phyloP scores from a whole-genome alignment of 2,113 vertebrate species.

The Pedetes capensis region DNA sequence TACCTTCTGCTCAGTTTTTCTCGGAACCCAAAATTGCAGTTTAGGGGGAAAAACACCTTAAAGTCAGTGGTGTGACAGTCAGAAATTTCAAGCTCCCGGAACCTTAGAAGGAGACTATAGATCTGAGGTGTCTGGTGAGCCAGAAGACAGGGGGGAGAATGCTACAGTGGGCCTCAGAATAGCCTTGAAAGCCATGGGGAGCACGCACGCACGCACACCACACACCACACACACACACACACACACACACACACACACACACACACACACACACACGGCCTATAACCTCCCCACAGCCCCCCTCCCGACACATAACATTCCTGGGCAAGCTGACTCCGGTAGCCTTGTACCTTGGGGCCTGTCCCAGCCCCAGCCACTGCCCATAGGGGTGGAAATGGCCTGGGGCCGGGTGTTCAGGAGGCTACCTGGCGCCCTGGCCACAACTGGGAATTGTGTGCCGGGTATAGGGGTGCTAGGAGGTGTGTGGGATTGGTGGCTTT shows the following conservation, averaged over 20 bases:
- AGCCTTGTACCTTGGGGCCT: neutral
- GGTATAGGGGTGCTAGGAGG: neutral
- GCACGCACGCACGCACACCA: too few species aligned
- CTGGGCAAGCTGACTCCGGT: neutral
- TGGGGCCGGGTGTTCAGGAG: neutral
- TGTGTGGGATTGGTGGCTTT: neutral
- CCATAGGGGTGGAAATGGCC: too few species aligned
- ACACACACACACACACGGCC: too few species aligned
- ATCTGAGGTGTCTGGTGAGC: neutral
- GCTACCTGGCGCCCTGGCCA: neutral
- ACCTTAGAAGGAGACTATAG: neutral
- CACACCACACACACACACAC: too few species aligned
- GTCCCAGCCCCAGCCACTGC: neutral
- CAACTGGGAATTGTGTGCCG: neutral
- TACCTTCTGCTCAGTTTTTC: neutral
- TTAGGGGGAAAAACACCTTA: neutral
- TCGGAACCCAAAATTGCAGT: conserved; percentile 7
- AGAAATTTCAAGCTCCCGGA: neutral
- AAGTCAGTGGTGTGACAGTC: neutral
- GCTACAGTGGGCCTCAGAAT: neutral
- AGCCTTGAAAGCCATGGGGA: too few species aligned
- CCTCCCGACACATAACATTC: neutral
- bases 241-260: too few species aligned
- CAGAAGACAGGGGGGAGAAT: neutral
- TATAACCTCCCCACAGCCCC: too few species aligned